Percentiles rank a stretch among this genome's conserved stretches.
Evolutionary conservation across 2,888 invertebrate genomes (phyloP).

Genomic region (Plemyria rubiginata): DNA sequence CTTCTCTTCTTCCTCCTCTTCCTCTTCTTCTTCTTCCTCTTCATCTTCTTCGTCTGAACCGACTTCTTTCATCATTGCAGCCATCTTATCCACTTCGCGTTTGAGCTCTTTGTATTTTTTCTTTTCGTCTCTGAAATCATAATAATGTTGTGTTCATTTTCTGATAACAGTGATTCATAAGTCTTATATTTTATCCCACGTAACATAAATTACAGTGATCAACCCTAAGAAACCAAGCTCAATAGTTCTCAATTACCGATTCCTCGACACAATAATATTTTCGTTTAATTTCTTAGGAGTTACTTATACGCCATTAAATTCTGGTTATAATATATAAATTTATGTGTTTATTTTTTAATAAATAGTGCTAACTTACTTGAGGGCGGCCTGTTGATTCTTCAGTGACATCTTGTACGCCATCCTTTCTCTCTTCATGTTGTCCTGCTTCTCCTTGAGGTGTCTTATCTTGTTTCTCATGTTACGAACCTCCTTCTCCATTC

Average conservation of each 20-base stretch:
- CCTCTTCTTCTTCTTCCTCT: constrained; percentile 88
- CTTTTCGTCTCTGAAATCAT: constrained; percentile 87
- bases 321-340: background rate
- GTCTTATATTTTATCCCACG: too few relatives aligned
- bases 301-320: background rate
- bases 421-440: constrained; percentile 91
- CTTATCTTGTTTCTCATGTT: constrained; percentile 88
- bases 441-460: constrained; percentile 89
- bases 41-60: constrained; percentile 89
- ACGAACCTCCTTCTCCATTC: constrained; percentile 85
- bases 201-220: too few relatives aligned
- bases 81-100: constrained; percentile 96
- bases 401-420: constrained; percentile 91
- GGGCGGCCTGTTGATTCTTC: constrained; percentile 91
- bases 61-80: constrained; percentile 92
- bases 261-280: background rate
- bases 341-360: too few relatives aligned
- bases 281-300: background rate
- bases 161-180: too few relatives aligned
- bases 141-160: background rate
- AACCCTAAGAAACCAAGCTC: too few relatives aligned
- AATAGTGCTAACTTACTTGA: constrained; percentile 80
- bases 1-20: constrained; percentile 87
- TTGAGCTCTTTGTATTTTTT: constrained; percentile 92
- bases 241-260: background rate